Conservation (phyloP, 2,113 vertebrate species). For the Albula goreensis region DNA sequence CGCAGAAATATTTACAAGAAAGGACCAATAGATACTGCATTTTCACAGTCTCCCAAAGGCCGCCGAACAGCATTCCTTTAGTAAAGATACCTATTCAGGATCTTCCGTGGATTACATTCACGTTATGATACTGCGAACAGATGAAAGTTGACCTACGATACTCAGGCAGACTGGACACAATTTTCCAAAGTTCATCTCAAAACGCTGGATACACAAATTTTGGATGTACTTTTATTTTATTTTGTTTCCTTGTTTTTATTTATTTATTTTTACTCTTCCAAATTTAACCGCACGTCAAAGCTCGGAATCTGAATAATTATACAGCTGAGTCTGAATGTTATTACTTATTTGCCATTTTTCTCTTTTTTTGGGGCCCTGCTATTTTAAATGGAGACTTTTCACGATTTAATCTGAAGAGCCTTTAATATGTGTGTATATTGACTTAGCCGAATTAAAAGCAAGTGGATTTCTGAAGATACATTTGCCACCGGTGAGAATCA, state of each 20-base stretch:
- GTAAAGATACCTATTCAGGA: slow-evolving; percentile 33
- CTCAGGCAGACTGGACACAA: slow-evolving; percentile 13
- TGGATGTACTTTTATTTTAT: slow-evolving; percentile 26
- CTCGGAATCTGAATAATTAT: background rate
- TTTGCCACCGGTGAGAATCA: background rate
- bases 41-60: slow-evolving; percentile 30
- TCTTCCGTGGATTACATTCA: slow-evolving; percentile 24
- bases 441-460: background rate
- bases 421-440: background rate
- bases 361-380: background rate
- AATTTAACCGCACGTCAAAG: background rate
- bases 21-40: slow-evolving; percentile 32
- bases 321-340: background rate
- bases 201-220: slow-evolving; percentile 12
- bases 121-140: slow-evolving; percentile 31
- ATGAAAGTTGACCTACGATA: slow-evolving; percentile 33
- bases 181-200: slow-evolving; percentile 23
- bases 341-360: too few relatives aligned
- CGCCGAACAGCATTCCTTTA: slow-evolving; percentile 33
- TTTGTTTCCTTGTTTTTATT: slow-evolving; percentile 8
- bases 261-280: background rate
- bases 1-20: slow-evolving; percentile 22
- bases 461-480: background rate
- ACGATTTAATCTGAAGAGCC: background rate
- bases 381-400: background rate